A percentile compares a stretch with the other conserved stretches of the same genome.
Conservation (phyloP, 2,113 vertebrate species). For the Anarrhichthys ocellatus region DNA sequence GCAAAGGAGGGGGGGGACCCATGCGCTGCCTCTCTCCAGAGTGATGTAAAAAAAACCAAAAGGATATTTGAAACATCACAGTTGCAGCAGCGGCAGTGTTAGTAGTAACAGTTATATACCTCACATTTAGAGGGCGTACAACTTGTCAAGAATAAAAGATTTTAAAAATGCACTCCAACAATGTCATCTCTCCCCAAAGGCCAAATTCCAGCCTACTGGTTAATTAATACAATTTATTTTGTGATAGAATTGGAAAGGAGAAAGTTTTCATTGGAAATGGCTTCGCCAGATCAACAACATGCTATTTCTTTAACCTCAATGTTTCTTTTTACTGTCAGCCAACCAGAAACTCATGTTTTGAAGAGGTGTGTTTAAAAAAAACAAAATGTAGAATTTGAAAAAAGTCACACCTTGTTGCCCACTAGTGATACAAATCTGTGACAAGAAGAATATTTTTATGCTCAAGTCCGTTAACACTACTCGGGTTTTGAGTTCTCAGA, state of each 20-base stretch:
- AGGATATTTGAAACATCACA: background rate
- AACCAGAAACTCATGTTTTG: background rate
- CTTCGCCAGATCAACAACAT: background rate
- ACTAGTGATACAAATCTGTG: background rate
- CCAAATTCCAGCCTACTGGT: background rate
- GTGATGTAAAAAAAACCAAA: conserved; percentile 34
- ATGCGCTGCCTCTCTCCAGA: conserved; percentile 7
- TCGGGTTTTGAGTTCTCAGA: background rate
- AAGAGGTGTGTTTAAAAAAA: background rate
- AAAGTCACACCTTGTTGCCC: background rate
- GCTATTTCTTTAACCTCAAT: background rate
- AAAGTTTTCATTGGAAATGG: background rate
- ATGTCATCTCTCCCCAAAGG: background rate
- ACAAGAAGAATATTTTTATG: background rate
- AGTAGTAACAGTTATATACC: background rate
- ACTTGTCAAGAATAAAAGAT: background rate
- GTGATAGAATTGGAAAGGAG: too few species aligned
- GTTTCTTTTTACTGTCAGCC: background rate
- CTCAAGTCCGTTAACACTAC: too few species aligned
- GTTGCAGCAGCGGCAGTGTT: background rate
- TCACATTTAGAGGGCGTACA: background rate
- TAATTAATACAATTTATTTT: background rate
- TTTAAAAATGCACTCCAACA: background rate
- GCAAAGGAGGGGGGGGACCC: background rate
- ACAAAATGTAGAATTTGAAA: background rate